phyloP scores from a whole-genome alignment of 2,113 vertebrate genomes.

The Coracopsis vasa region DNA sequence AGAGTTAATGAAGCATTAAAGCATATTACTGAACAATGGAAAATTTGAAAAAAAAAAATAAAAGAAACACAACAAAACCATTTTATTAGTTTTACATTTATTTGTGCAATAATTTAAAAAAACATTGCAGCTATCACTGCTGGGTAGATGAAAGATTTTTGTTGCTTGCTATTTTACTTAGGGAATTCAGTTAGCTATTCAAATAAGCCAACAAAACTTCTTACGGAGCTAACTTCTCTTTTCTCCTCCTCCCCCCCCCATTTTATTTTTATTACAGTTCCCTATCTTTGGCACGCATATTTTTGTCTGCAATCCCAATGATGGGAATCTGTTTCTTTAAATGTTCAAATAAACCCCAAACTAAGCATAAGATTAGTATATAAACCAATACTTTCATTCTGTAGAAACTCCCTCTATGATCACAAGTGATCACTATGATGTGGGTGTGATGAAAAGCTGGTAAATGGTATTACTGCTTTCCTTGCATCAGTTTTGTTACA shows the following conservation, averaged over 20 bases:
- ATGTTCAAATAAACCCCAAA: neutral
- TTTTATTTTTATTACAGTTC: neutral
- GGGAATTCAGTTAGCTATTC: neutral
- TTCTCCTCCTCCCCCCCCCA: neutral
- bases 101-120: neutral
- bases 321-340: neutral
- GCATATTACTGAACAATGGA: neutral
- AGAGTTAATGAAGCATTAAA: conserved; percentile 45
- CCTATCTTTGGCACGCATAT: neutral
- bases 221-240: neutral
- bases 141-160: neutral
- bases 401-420: neutral
- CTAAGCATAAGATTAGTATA: neutral
- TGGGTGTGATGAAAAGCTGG: neutral
- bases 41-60: neutral
- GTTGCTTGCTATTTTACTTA: neutral
- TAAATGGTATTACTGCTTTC: neutral
- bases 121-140: neutral
- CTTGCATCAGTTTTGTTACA: neutral
- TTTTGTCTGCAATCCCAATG: neutral
- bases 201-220: neutral
- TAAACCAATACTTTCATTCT: neutral
- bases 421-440: neutral
- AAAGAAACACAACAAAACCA: accelerated
- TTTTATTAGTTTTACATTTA: neutral